phyloP scores from a whole-genome alignment of 2,888 invertebrate species.

The Cyaniris semiargus region DNA sequence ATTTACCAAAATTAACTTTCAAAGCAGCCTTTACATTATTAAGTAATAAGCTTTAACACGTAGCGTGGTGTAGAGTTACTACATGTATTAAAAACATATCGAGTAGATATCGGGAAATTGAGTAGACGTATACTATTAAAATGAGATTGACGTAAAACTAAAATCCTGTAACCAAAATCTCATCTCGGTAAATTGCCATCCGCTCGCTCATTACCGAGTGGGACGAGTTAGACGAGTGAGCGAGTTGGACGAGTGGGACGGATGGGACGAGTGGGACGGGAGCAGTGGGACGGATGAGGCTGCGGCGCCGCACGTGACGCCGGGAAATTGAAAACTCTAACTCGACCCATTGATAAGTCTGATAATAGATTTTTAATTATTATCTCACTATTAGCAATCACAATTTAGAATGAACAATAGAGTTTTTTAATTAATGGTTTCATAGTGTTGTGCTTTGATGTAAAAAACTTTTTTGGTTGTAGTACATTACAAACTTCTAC shows the following conservation, averaged over 20 bases:
- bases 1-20: not conserved
- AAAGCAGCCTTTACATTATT: not conserved
- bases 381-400: constrained; percentile 39
- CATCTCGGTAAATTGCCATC: constrained; percentile 78
- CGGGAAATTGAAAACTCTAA: constrained; percentile 80
- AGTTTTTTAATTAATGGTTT: not conserved
- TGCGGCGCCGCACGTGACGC: constrained; percentile 76
- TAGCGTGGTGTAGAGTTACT: not conserved
- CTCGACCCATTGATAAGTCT: constrained; percentile 73
- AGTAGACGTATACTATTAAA: constrained; percentile 59
- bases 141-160: constrained; percentile 65
- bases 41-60: not conserved
- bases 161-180: constrained; percentile 71
- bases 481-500: too few relatives aligned
- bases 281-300: constrained; percentile 38
- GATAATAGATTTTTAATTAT: constrained; percentile 60
- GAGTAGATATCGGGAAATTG: constrained; percentile 32
- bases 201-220: constrained; percentile 75
- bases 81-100: not conserved
- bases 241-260: not conserved
- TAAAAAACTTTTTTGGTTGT: too few relatives aligned
- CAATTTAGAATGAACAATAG: not conserved
- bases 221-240: constrained; percentile 50
- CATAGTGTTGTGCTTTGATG: not conserved
- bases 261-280: not conserved